A percentile compares a stretch with the other conserved stretches of the same genome.
phyloP scores from a whole-genome alignment of 1,140 invertebrate species.

The Colletes latitarsis region DNA sequence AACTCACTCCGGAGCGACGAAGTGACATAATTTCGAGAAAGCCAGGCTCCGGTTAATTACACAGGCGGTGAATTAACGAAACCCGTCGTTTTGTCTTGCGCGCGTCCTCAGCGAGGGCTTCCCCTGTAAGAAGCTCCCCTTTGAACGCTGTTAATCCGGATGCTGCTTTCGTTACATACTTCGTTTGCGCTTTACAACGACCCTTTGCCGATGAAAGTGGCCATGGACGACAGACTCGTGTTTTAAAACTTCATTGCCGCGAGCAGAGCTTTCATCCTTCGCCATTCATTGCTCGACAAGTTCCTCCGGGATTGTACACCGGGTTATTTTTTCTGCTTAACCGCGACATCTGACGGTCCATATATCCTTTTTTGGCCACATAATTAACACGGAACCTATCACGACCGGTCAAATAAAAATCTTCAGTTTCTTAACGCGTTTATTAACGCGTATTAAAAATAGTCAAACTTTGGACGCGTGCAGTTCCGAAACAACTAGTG shows the following conservation, averaged over 20 bases:
- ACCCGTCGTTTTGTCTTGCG: neutral
- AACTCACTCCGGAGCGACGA: slow-evolving; percentile 10
- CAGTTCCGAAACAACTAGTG: no score
- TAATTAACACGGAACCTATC: no score
- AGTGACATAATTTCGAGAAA: slow-evolving; percentile 34
- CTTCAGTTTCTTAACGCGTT: no score
- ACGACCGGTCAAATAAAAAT: no score
- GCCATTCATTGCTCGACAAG: slow-evolving; percentile 23
- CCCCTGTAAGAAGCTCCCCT: neutral
- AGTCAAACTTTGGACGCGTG: no score
- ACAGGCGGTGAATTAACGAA: slow-evolving; percentile 15
- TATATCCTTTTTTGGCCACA: no score
- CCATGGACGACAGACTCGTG: slow-evolving; percentile 28
- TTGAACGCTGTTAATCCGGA: slow-evolving; percentile 20
- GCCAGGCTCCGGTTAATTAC: slow-evolving; percentile 21
- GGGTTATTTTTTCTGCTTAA: neutral
- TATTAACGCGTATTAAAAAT: no score
- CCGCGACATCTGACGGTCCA: no score
- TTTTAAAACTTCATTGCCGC: slow-evolving; percentile 32
- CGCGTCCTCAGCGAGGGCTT: neutral
- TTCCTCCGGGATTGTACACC: neutral
- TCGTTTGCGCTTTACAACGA: slow-evolving; percentile 10
- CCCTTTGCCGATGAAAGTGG: slow-evolving; percentile 16
- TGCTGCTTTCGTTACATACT: neutral
- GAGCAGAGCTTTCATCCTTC: slow-evolving; percentile 10